Percentiles rank a stretch among this genome's conserved stretches.
phyloP scores from a whole-genome alignment of 2,888 invertebrate species.

The Hyposoter didymator region DNA sequence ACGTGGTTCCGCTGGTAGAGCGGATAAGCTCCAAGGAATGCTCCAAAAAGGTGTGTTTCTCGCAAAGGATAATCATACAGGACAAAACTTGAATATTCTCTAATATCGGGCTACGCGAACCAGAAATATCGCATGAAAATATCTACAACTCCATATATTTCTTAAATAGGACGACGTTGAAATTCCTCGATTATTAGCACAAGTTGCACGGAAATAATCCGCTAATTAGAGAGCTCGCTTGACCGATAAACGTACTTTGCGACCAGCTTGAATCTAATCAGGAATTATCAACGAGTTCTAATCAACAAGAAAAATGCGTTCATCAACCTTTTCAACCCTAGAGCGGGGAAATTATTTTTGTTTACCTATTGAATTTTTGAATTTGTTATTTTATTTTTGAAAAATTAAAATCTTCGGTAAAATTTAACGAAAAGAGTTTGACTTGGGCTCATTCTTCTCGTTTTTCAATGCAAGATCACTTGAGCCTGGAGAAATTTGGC shows the following conservation, averaged over 20 bases:
- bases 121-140: constrained; percentile 4
- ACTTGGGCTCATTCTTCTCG: no score
- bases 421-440: no score
- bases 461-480: no score
- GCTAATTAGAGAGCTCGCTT: background rate
- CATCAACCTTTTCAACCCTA: no score
- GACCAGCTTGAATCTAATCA: background rate
- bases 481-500: no score
- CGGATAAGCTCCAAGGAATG: constrained; percentile 34
- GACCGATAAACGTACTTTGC: background rate
- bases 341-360: no score
- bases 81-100: constrained; percentile 27
- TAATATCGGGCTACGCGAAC: constrained; percentile 23
- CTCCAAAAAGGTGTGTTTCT: constrained; percentile 42
- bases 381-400: no score
- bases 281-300: background rate
- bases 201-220: background rate
- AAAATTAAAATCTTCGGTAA: no score
- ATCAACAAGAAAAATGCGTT: no score
- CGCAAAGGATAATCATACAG: constrained; percentile 53
- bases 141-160: background rate
- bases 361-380: no score
- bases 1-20: constrained; percentile 55
- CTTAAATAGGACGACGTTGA: background rate
- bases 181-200: background rate